phyloP scores from a whole-genome alignment of 2,797 vertebrate species.

The Pangasius krempfi region DNA sequence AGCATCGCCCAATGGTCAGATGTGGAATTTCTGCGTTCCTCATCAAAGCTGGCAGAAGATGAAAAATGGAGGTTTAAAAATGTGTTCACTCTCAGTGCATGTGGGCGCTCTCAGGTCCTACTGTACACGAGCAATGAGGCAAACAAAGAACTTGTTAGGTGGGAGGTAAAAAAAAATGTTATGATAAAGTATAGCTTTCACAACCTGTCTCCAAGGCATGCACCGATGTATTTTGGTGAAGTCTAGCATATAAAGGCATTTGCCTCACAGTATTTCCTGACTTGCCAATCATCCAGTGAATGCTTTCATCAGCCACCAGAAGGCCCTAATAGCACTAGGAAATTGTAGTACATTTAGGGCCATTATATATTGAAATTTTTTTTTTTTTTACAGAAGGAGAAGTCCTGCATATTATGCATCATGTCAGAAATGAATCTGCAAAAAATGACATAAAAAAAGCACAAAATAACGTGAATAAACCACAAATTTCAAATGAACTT shows the following conservation, averaged over 20 bases:
- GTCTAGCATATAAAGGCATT: slow-evolving; percentile 20
- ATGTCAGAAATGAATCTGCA: background rate
- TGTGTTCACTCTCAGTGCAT: background rate
- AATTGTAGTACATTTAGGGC: background rate
- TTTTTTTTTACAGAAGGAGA: background rate
- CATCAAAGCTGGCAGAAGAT: slow-evolving; percentile 4
- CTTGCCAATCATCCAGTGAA: background rate
- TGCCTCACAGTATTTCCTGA: background rate
- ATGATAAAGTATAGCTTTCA: slow-evolving; percentile 28
- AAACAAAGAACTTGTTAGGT: slow-evolving; percentile 25
- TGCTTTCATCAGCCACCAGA: background rate
- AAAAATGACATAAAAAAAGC: background rate
- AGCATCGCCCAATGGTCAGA: background rate
- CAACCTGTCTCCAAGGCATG: slow-evolving; percentile 35
- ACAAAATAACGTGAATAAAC: background rate
- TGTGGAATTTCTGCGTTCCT: slow-evolving; percentile 21
- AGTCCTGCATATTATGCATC: background rate
- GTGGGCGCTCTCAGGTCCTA: slow-evolving; percentile 13
- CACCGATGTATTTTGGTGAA: background rate
- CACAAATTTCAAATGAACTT: too few species aligned
- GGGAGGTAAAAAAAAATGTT: slow-evolving; percentile 13
- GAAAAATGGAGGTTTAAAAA: slow-evolving; percentile 35
- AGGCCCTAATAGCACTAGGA: too few species aligned
- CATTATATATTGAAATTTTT: background rate
- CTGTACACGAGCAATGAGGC: slow-evolving; percentile 37